Conservation (phyloP, 2,113 vertebrate genomes). For the Nothocercus julius region DNA sequence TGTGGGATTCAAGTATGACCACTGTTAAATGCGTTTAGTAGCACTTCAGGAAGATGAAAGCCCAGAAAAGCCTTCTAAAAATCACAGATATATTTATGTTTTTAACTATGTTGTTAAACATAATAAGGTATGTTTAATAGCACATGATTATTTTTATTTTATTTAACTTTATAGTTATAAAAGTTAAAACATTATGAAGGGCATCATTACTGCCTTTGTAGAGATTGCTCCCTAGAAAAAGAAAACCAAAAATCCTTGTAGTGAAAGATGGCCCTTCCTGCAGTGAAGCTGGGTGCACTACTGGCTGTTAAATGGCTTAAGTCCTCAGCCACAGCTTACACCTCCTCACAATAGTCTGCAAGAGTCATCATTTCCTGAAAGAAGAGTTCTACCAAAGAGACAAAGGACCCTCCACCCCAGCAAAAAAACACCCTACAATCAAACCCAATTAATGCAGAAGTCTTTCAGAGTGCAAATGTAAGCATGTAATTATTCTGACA, state of each 20-base stretch:
- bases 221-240: neutral
- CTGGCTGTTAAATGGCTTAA: neutral
- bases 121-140: no score
- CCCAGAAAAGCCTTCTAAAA: neutral
- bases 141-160: no score
- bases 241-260: neutral
- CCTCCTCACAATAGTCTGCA: neutral
- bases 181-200: neutral
- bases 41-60: neutral
- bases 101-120: no score
- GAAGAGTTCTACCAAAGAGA: neutral
- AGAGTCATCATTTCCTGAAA: neutral
- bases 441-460: neutral
- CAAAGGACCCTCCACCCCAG: neutral
- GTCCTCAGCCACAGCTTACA: neutral
- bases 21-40: neutral
- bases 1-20: neutral
- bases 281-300: neutral
- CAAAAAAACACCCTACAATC: neutral
- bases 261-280: neutral
- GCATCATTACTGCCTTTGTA: neutral
- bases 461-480: neutral
- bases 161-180: neutral
- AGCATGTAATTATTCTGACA: neutral
- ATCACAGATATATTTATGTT: neutral